Conservation (phyloP, 2,797 vertebrate species). For the Gambelia wislizenii region DNA sequence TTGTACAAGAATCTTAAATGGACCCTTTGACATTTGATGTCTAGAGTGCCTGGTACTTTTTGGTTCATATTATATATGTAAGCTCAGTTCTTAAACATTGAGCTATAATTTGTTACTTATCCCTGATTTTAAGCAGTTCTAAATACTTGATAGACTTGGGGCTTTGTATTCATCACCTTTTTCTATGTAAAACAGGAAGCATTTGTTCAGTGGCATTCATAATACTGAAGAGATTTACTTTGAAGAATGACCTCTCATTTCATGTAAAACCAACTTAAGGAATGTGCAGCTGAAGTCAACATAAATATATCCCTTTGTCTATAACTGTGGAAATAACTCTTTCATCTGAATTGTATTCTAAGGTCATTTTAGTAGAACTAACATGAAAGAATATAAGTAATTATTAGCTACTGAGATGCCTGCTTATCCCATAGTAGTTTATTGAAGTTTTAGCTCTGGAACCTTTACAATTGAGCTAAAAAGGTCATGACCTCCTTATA, state of each 20-base stretch:
- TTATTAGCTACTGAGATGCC: not conserved
- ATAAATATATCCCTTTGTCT: not conserved
- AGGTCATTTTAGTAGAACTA: not conserved
- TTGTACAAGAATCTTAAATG: conserved; percentile 29
- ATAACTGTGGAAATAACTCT: not conserved
- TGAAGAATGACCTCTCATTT: conserved; percentile 18
- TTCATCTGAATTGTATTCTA: not conserved
- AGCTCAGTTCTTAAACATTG: conserved; percentile 8
- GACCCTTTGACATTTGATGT: conserved; percentile 14
- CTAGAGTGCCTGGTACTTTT: conserved; percentile 22
- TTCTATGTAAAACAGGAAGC: conserved; percentile 20
- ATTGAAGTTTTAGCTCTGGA: conserved; percentile 5
- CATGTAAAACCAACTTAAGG: conserved; percentile 5
- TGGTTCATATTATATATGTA: conserved; percentile 28
- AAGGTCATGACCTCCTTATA: not conserved
- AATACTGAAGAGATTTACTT: conserved; percentile 2
- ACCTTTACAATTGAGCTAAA: not conserved
- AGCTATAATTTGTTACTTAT: conserved; percentile 23
- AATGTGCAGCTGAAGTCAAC: not conserved
- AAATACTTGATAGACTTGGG: not conserved
- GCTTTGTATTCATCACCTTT: conserved; percentile 24
- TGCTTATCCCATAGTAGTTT: not conserved
- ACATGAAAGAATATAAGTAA: conserved; percentile 15
- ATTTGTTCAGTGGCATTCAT: conserved; percentile 23
- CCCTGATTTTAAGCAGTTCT: conserved; percentile 23